A percentile compares a stretch with the other conserved stretches of the same genome.
These are phyloP conservation scores for Sciaenops ocellatus DNA, from an alignment of 2,797 vertebrate genomes.

Conservation along the genomic window DNA sequence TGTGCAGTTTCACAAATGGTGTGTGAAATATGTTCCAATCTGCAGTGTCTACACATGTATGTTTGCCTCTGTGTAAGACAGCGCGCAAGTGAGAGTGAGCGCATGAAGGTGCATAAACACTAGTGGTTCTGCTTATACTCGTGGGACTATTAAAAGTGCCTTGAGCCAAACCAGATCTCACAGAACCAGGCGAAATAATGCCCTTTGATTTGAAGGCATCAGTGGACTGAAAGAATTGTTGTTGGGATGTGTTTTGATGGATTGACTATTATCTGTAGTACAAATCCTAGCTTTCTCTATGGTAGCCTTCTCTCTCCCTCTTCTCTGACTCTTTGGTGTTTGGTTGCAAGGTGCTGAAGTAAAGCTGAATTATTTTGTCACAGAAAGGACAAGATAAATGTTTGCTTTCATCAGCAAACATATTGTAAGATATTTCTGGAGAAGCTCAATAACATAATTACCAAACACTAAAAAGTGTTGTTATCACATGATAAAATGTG, in stretches of 20 bases:
- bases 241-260: slow-evolving; percentile 32
- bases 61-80: slow-evolving; percentile 27
- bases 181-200: slow-evolving; percentile 33
- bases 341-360: background rate
- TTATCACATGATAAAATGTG: slow-evolving; percentile 14
- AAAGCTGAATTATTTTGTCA: slow-evolving; percentile 7
- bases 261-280: slow-evolving; percentile 17
- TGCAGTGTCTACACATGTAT: slow-evolving; percentile 38
- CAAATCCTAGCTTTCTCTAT: slow-evolving; percentile 16
- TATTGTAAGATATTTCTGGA: slow-evolving; percentile 24
- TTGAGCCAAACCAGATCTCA: slow-evolving; percentile 44
- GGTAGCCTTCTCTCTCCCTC: background rate
- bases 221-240: slow-evolving; percentile 11
- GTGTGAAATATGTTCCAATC: slow-evolving; percentile 67
- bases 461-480: slow-evolving; percentile 4
- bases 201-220: slow-evolving; percentile 24
- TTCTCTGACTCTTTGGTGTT: background rate
- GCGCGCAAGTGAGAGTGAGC: slow-evolving; percentile 12
- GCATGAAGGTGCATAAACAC: slow-evolving; percentile 36
- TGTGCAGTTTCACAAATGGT: slow-evolving; percentile 59
- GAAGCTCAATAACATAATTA: slow-evolving; percentile 23
- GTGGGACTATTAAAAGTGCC: slow-evolving; percentile 35
- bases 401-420: background rate
- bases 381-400: background rate
- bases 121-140: slow-evolving; percentile 50